These are phyloP conservation scores for Megaceryle torquata DNA, from an alignment of 2,113 vertebrate species.

Conservation along the genomic window DNA sequence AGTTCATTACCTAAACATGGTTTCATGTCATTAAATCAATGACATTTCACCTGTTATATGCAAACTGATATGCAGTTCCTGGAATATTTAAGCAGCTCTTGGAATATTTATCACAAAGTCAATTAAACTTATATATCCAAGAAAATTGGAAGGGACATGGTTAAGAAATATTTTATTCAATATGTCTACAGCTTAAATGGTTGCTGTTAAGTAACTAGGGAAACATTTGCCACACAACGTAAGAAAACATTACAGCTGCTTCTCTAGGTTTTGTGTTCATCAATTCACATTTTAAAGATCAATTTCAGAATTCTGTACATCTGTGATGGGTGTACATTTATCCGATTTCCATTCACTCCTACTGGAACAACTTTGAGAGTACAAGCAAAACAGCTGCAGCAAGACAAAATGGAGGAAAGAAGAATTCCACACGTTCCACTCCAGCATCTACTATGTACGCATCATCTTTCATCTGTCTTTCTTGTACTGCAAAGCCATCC, in stretches of 20 bases:
- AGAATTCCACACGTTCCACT: neutral
- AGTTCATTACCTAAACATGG: neutral
- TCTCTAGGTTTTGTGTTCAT: neutral
- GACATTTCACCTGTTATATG: neutral
- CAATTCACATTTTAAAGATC: neutral
- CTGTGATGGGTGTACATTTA: neutral
- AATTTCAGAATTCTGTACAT: neutral
- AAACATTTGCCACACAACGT: neutral
- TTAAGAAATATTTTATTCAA: neutral
- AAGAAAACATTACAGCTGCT: neutral
- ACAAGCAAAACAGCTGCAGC: conserved; percentile 16
- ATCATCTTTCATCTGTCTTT: neutral
- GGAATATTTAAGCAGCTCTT: neutral
- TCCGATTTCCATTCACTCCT: conserved; percentile 1
- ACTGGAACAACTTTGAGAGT: neutral
- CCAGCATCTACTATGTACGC: neutral
- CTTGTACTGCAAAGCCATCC: neutral
- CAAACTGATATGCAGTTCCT: neutral
- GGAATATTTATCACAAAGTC: neutral
- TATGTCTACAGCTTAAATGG: neutral
- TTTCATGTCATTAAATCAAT: neutral
- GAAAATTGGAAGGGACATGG: neutral
- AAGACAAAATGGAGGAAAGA: conserved; percentile 53
- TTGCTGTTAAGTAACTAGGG: neutral
- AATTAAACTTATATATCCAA: neutral